Conservation (phyloP, 2,113 vertebrate species). For the Ptilorrhoa leucosticta region DNA sequence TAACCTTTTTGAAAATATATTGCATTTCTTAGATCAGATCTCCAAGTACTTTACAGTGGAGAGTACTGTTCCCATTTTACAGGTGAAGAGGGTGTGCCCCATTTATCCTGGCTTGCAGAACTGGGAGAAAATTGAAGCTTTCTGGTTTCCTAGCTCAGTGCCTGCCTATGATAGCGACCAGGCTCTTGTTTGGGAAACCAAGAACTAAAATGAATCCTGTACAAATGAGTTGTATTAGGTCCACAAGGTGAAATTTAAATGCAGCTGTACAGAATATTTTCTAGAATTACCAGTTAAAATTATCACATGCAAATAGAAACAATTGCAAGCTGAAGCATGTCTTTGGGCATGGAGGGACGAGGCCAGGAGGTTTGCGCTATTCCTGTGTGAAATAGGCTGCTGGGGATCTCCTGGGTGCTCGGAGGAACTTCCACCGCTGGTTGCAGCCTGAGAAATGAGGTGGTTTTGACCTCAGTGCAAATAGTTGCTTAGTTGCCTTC, state of each 20-base stretch:
- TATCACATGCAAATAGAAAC: constrained; percentile 25
- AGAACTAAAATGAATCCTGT: neutral
- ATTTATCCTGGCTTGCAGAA: neutral
- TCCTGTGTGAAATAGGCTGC: neutral
- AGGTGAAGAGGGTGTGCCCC: neutral
- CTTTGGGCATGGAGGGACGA: neutral
- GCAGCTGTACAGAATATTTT: neutral
- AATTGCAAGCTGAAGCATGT: neutral
- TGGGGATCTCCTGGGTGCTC: fast-evolving
- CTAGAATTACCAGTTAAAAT: constrained; percentile 36
- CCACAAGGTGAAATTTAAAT: neutral
- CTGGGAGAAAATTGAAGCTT: neutral
- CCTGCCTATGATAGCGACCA: neutral
- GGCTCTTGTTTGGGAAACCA: neutral
- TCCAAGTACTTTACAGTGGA: neutral
- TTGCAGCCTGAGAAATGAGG: neutral
- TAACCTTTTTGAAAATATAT: neutral
- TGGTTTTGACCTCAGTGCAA: neutral
- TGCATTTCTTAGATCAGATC: neutral
- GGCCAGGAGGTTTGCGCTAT: neutral
- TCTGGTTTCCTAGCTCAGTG: neutral
- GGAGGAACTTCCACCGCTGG: fast-evolving
- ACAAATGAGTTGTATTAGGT: neutral
- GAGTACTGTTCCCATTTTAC: neutral
- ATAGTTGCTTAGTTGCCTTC: neutral